Conservation (phyloP, 2,888 invertebrate genomes). For the Meteorus cinctellus region DNA sequence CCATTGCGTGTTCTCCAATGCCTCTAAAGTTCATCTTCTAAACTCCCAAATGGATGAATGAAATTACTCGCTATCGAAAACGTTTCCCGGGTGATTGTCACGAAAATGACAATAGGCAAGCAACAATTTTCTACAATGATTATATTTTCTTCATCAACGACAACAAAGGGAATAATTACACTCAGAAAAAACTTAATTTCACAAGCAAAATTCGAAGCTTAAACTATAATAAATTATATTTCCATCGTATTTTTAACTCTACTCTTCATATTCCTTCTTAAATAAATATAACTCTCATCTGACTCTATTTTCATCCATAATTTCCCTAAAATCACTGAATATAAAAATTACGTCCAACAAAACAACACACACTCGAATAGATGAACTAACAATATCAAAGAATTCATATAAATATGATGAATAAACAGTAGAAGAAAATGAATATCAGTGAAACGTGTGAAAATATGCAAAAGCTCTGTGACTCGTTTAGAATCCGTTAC, state of each 20-base stretch:
- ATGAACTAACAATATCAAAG: neutral
- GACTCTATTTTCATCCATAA: neutral
- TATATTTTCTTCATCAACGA: no score
- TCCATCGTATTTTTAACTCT: no score
- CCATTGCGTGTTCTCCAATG: slow-evolving; percentile 14
- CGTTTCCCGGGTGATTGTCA: neutral
- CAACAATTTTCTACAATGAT: neutral
- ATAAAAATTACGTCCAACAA: neutral
- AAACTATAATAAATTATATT: no score
- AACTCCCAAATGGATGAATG: slow-evolving; percentile 20
- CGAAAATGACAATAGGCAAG: neutral
- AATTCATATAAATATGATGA: neutral
- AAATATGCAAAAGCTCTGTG: slow-evolving; percentile 26
- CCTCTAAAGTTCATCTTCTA: slow-evolving; percentile 23
- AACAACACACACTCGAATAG: neutral
- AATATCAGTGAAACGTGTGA: neutral
- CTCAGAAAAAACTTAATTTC: no score
- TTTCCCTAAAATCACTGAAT: neutral
- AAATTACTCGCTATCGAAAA: neutral
- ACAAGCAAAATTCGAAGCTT: no score
- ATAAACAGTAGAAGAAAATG: slow-evolving; percentile 1
- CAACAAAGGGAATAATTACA: neutral
- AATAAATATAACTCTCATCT: no score
- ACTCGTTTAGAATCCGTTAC: slow-evolving; percentile 40
- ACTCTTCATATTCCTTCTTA: no score